Evolutionary conservation across 2,113 vertebrate species (phyloP), one percentile per base, ranked within the genome.

Genomic region (Hepsetus odoe): DNA sequence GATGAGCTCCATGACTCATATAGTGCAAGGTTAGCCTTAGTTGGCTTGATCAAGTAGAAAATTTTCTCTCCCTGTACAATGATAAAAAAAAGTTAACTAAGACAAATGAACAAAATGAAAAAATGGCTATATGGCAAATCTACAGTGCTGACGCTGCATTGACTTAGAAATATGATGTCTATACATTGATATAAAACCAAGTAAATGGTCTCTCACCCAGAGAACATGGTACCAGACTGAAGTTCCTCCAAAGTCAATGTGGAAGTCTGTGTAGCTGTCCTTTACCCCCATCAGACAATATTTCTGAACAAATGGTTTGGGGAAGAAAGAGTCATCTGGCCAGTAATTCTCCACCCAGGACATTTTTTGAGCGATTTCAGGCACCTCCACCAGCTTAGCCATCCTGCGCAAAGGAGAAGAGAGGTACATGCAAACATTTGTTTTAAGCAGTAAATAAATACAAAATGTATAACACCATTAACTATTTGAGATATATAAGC

Each of bases 341-440:
- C 98, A 99, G 80, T 99, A 99, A 87, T 98, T 99, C 91, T 99
- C 98, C 30, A 99, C 98, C 98, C 98, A 99, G 1, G 98, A 99
- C 91, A 99, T 96, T 85, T 96, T 96, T 91, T 92, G 95, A 73
- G 96, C 96, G 84, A 99, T 95, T 35, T 97, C 95, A 53, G 98
- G 98, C 62, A 99, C 96, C 88, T 95, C 95, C 89, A 99, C 98
- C 90, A 97, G 86, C 87, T 97, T 91, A 10, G 97, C 94, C 98
- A 99, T 99, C 93, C 98, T 99, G 90, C 30, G 40, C 18, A 59
- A 16, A 33, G 6, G 16, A 78, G 13, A 28, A 16, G 6, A 70
- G 18, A 42, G 46, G 30, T 49, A 69, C 7, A 30, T 28, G 12
- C 42, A 16, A 75, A 20, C 4, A 26, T n/a, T n/a, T n/a, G n/a